These are phyloP conservation scores for Cataglyphis hispanica DNA, from an alignment of 1,140 invertebrate genomes.

Conservation along the genomic window DNA sequence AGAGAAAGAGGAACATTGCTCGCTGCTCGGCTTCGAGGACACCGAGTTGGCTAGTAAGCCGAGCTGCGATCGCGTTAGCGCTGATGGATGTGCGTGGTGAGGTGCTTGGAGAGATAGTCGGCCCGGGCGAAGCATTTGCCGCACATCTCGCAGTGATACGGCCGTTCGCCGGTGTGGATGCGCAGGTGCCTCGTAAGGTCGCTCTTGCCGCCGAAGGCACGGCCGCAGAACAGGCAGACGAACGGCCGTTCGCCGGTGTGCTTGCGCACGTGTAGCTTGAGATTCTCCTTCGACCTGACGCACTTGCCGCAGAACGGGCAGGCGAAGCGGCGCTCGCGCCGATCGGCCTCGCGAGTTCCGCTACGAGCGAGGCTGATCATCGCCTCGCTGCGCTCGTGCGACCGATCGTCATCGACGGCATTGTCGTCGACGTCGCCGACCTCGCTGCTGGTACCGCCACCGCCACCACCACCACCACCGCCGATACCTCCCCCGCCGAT, in stretches of 20 bases:
- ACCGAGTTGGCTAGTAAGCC: constrained; percentile 15
- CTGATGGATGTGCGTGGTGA: constrained; percentile 94
- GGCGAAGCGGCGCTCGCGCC: constrained; percentile 89
- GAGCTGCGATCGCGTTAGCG: constrained; percentile 75
- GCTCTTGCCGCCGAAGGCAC: constrained; percentile 95
- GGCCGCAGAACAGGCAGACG: constrained; percentile 94
- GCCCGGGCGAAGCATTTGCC: constrained; percentile 96
- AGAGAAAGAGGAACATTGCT: constrained; percentile 22
- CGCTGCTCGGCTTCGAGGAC: constrained; percentile 19
- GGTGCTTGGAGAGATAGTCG: constrained; percentile 96
- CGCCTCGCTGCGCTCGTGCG: constrained; percentile 64
- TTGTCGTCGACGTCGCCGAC: constrained; percentile 73
- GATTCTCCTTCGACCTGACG: constrained; percentile 94
- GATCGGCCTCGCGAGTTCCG: constrained; percentile 79
- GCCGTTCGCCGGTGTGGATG: constrained; percentile 95
- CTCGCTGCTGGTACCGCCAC: constrained; percentile 62
- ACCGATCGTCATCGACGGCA: constrained; percentile 72
- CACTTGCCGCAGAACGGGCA: constrained; percentile 96
- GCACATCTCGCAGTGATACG: constrained; percentile 96
- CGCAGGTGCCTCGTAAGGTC: constrained; percentile 94
- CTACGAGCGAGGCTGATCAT: constrained; percentile 75
- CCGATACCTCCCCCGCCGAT: background rate
- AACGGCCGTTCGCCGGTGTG: constrained; percentile 96
- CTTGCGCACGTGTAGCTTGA: constrained; percentile 95
- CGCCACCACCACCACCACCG: constrained; percentile 44